Conservation (phyloP, 92 coral and sea anemone genomes). For the Epizoanthus stellaris region DNA sequence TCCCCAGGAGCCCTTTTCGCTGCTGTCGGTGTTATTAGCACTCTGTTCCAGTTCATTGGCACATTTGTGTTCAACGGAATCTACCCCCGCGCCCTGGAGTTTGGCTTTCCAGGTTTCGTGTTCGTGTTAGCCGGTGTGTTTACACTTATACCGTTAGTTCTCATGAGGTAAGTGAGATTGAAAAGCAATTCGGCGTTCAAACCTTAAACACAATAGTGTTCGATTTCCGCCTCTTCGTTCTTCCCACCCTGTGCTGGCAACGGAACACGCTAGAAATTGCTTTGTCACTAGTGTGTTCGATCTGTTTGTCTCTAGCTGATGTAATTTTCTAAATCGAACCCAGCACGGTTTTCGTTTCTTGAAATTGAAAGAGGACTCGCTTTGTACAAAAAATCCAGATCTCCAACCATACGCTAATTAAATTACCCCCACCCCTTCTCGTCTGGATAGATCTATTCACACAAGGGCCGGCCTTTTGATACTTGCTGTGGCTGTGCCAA, state of each 20-base stretch:
- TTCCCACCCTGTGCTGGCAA: not conserved
- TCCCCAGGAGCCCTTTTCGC: conserved; percentile 80
- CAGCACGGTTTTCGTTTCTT: too few relatives aligned
- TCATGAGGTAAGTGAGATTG: conserved; percentile 47
- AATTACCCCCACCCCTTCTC: too few relatives aligned
- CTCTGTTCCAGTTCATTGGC: conserved; percentile 68
- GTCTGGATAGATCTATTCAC: too few relatives aligned
- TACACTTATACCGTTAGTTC: conserved; percentile 39
- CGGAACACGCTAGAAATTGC: not conserved
- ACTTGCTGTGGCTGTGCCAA: too few relatives aligned
- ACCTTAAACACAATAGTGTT: too few relatives aligned
- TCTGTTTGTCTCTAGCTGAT: too few relatives aligned
- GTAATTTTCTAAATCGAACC: too few relatives aligned
- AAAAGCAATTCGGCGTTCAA: not conserved
- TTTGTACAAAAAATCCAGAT: too few relatives aligned
- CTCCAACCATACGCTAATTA: too few relatives aligned
- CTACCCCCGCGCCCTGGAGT: conserved; percentile 74
- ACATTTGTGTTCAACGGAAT: conserved; percentile 72
- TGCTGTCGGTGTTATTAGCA: conserved; percentile 61
- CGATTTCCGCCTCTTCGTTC: not conserved
- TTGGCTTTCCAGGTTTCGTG: conserved; percentile 78
- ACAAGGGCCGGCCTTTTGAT: too few relatives aligned
- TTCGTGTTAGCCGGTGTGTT: conserved; percentile 58
- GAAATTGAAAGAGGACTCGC: too few relatives aligned
- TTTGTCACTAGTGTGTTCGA: too few relatives aligned